These are phyloP conservation scores for Pseudomugil tenellus DNA, from an alignment of 2,797 vertebrate genomes.

Conservation along the genomic window DNA sequence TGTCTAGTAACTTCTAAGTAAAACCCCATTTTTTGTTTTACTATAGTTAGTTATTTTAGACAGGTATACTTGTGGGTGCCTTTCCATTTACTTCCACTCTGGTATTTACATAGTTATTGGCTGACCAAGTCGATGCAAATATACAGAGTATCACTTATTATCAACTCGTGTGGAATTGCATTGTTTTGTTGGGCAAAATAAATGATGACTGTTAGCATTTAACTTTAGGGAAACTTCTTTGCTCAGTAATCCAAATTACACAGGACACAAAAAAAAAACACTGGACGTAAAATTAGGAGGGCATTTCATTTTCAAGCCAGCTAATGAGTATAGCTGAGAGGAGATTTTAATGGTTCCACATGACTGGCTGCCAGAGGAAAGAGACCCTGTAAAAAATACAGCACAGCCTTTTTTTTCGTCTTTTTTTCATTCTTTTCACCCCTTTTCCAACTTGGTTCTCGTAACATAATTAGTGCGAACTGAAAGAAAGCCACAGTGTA, in stretches of 20 bases:
- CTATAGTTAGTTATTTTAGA: constrained; percentile 15
- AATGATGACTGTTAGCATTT: constrained; percentile 46
- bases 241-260: constrained; percentile 46
- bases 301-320: constrained; percentile 65
- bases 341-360: constrained; percentile 76
- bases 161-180: constrained; percentile 27
- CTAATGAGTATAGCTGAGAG: constrained; percentile 72
- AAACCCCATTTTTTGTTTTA: not conserved
- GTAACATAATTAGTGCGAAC: constrained; percentile 72
- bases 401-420: constrained; percentile 36
- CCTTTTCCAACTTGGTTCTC: constrained; percentile 34
- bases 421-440: constrained; percentile 15
- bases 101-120: constrained; percentile 15
- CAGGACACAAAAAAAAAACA: constrained; percentile 49
- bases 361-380: constrained; percentile 63
- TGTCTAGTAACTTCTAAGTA: constrained; percentile 22
- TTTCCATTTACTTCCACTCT: constrained; percentile 15
- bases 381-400: constrained; percentile 62
- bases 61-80: not conserved
- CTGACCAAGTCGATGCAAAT: constrained; percentile 17
- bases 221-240: constrained; percentile 45
- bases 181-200: constrained; percentile 33
- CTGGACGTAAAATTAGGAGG: constrained; percentile 60
- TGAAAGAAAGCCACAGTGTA: constrained; percentile 71
- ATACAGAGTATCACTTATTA: constrained; percentile 20